phyloP scores from a whole-genome alignment of 2,113 vertebrate species.

The Cygnus buccinator region DNA sequence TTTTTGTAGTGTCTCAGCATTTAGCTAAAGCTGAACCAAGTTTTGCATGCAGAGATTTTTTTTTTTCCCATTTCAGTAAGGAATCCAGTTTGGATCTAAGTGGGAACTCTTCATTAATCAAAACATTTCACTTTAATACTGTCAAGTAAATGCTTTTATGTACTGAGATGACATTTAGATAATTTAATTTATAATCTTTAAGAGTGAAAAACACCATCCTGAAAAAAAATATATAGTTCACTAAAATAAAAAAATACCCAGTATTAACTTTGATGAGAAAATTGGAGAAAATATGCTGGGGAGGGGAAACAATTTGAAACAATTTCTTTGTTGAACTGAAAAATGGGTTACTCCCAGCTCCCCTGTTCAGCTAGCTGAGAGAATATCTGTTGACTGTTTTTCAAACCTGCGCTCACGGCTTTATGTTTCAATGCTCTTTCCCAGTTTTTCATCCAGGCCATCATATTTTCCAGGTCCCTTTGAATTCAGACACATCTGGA shows the following conservation, averaged over 20 bases:
- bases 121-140: conserved; percentile 9
- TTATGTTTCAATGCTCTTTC: not conserved
- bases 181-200: not conserved
- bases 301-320: not conserved
- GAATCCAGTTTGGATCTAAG: not conserved
- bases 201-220: not conserved
- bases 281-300: not conserved
- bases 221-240: not conserved
- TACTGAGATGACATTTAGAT: not conserved
- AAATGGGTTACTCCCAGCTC: not conserved
- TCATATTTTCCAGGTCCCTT: conserved; percentile 26
- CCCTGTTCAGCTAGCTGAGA: not conserved
- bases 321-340: not conserved
- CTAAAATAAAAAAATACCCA: not conserved
- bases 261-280: not conserved
- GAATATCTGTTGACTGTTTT: not conserved
- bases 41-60: not conserved
- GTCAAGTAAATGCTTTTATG: conserved; percentile 11
- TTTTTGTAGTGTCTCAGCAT: not conserved
- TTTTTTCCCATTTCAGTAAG: not conserved
- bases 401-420: not conserved
- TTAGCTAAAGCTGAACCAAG: not conserved
- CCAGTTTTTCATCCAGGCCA: not conserved
- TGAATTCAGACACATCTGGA: conserved; percentile 21
- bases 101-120: conserved; percentile 15